These are phyloP conservation scores for Catocala fraxini DNA, from an alignment of 2,888 invertebrate species.

Conservation along the genomic window DNA sequence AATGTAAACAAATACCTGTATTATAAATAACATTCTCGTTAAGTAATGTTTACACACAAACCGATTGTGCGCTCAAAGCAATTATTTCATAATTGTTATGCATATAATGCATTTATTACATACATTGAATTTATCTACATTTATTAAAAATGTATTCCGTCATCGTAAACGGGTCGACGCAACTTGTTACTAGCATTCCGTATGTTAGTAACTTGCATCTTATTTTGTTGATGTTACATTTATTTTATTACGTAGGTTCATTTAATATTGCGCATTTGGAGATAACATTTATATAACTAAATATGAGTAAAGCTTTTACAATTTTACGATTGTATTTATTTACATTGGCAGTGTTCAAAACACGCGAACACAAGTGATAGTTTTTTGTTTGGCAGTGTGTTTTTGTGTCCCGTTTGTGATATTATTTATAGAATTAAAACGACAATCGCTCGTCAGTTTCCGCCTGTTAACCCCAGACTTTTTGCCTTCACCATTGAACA, in stretches of 20 bases:
- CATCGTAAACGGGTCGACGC: conserved; percentile 12
- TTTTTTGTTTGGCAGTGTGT: conserved; percentile 9
- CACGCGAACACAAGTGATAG: not conserved
- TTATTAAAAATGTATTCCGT: conserved; percentile 23
- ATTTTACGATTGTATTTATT: not conserved
- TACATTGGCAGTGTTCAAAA: too few species aligned
- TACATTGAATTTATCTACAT: conserved; percentile 30
- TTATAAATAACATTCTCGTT: conserved; percentile 16
- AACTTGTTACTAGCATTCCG: not conserved
- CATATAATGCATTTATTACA: conserved; percentile 28
- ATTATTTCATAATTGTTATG: conserved; percentile 27
- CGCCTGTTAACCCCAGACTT: conserved; percentile 41
- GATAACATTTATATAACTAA: not conserved
- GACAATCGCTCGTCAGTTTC: conserved; percentile 37
- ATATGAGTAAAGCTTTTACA: not conserved
- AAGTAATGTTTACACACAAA: conserved; percentile 20
- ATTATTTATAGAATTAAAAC: conserved; percentile 36
- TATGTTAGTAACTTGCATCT: not conserved
- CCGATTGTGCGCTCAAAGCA: conserved; percentile 17
- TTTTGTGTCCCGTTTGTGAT: conserved; percentile 17
- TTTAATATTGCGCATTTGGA: not conserved
- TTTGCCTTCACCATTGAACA: conserved; percentile 33
- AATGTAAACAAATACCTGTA: conserved; percentile 18
- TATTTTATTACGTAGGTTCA: not conserved
- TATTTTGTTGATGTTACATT: not conserved